These are phyloP conservation scores for Blennius ocellaris DNA, from an alignment of 2,113 vertebrate genomes.

Conservation along the genomic window DNA sequence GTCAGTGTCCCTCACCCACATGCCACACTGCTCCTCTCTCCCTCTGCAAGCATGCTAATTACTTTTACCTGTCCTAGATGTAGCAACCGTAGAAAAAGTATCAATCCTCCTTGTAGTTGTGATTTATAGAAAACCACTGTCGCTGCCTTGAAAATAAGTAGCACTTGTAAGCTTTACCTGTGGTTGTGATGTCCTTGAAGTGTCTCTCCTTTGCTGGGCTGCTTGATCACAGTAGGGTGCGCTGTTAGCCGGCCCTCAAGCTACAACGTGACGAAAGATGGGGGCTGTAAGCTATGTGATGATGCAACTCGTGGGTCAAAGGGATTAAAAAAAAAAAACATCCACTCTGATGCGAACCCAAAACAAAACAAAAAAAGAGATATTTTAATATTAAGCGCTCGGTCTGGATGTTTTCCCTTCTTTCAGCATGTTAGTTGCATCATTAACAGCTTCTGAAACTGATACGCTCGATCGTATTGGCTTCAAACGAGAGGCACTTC, in stretches of 20 bases:
- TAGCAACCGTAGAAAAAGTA: conserved; percentile 56
- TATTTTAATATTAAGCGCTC: not conserved
- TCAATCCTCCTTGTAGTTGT: conserved; percentile 29
- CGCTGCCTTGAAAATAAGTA: conserved; percentile 40
- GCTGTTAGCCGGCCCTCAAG: conserved; percentile 74
- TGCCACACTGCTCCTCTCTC: conserved; percentile 86
- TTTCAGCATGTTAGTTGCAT: conserved; percentile 72
- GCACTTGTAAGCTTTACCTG: conserved; percentile 51
- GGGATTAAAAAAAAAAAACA: conserved; percentile 41
- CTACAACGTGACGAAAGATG: conserved; percentile 66
- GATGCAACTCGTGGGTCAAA: conserved; percentile 73
- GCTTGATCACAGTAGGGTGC: conserved; percentile 78
- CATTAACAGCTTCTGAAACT: conserved; percentile 61
- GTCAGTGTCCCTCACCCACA: conserved; percentile 86
- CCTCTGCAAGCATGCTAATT: conserved; percentile 81
- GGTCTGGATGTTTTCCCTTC: conserved; percentile 60
- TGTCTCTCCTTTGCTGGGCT: conserved; percentile 78
- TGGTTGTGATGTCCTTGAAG: conserved; percentile 71
- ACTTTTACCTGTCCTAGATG: conserved; percentile 76
- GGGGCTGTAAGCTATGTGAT: conserved; percentile 71
- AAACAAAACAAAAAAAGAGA: not conserved
- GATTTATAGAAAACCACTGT: conserved; percentile 13
- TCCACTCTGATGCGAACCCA: conserved; percentile 45
- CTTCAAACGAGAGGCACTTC: conserved; percentile 51
- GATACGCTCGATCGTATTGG: conserved; percentile 54